A percentile compares a stretch with the other conserved stretches of the same genome.
These are phyloP conservation scores for Scalopus aquaticus DNA, from an alignment of 2,113 vertebrate species.

Conservation along the genomic window DNA sequence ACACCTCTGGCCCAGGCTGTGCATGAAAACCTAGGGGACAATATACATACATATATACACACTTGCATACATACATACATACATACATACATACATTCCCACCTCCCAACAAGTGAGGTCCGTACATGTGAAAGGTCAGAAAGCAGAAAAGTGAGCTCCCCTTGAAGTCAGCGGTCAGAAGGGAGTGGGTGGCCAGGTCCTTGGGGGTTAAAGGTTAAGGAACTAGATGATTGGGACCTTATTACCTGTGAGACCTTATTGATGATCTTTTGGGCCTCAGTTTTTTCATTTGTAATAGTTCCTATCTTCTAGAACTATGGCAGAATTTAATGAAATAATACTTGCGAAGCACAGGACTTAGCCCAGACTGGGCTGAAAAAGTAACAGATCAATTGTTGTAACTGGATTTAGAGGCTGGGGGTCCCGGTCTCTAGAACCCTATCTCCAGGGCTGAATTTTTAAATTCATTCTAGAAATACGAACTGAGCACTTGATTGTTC, in stretches of 20 bases:
- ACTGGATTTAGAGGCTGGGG: neutral
- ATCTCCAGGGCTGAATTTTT: neutral
- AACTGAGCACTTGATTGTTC: neutral
- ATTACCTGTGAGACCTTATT: neutral
- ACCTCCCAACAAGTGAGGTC: too few relatives aligned
- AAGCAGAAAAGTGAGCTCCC: neutral
- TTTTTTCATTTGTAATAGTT: neutral
- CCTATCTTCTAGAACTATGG: neutral
- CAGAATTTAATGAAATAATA: neutral
- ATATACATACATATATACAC: neutral
- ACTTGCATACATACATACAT: too few relatives aligned
- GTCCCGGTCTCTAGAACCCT: neutral
- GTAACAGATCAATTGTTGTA: neutral
- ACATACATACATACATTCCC: neutral
- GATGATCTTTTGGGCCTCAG: neutral
- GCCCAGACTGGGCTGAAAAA: neutral
- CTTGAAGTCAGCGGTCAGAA: neutral
- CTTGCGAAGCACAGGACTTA: neutral
- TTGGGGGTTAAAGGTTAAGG: neutral
- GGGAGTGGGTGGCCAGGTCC: neutral
- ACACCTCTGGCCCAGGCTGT: constrained; percentile 76
- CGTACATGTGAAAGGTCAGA: neutral
- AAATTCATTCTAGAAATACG: neutral
- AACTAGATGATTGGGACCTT: neutral
- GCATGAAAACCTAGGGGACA: constrained; percentile 80